phyloP scores from a whole-genome alignment of 2,888 invertebrate genomes.

The Elysia crispata region DNA sequence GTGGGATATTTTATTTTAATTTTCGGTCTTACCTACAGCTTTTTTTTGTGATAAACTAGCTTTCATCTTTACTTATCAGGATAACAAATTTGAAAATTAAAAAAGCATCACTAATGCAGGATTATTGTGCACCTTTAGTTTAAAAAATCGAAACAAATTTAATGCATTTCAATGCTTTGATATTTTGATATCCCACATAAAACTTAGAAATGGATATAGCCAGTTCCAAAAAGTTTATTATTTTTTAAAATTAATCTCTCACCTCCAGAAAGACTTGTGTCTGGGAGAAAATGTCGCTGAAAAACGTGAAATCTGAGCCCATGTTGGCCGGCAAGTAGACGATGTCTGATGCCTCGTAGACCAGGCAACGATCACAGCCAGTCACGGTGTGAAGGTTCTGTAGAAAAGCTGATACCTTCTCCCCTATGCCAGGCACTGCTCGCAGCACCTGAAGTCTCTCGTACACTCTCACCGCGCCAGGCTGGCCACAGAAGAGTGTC shows the following conservation, averaged over 20 bases:
- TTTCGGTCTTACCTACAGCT: too few species aligned
- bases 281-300: conserved; percentile 23
- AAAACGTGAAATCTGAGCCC: conserved; percentile 26
- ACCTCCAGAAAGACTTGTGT: conserved; percentile 27
- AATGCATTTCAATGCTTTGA: too few species aligned
- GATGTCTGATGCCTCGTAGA: conserved; percentile 46
- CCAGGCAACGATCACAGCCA: conserved; percentile 29
- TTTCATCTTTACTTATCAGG: too few species aligned
- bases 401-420: neutral
- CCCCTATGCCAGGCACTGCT: neutral
- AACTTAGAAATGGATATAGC: too few species aligned
- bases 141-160: too few species aligned
- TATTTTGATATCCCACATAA: too few species aligned
- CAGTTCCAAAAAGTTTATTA: too few species aligned
- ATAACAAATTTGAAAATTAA: too few species aligned
- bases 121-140: too few species aligned
- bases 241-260: neutral
- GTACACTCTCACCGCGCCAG: neutral
- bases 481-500: conserved; percentile 13
- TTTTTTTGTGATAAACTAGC: too few species aligned
- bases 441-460: neutral
- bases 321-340: conserved; percentile 35
- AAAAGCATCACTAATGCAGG: too few species aligned
- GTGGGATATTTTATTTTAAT: too few species aligned
- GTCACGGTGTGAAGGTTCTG: conserved; percentile 13